A percentile compares a stretch with the other conserved stretches of the same genome.
Evolutionary conservation across 2,888 invertebrate genomes (phyloP).

Genomic region (Syritta pipiens): DNA sequence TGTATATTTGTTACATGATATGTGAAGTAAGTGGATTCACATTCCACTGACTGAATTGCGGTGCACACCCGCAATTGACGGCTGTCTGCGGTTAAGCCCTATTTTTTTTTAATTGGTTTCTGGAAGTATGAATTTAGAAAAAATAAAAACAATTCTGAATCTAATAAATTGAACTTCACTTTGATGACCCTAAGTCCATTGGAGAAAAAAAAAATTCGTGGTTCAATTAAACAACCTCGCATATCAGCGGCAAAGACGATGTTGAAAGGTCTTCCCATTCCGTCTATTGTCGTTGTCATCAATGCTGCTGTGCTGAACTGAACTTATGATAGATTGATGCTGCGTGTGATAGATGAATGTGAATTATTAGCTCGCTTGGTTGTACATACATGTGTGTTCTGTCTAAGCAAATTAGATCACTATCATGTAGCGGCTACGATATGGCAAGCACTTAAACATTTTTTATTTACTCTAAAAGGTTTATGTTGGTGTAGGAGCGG

Average conservation of each 20-base stretch:
- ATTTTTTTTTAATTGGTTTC: neutral
- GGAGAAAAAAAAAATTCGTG: conserved; percentile 40
- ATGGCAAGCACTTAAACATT: conserved; percentile 43
- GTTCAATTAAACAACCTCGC: conserved; percentile 44
- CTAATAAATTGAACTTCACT: conserved; percentile 37
- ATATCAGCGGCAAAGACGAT: neutral
- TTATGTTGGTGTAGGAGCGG: neutral
- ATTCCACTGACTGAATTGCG: conserved; percentile 36
- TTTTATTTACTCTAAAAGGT: conserved; percentile 4
- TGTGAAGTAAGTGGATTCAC: conserved; percentile 46
- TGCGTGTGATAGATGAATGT: conserved; percentile 55
- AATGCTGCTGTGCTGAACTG: conserved; percentile 3
- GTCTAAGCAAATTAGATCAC: conserved; percentile 61
- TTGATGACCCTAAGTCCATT: conserved; percentile 42
- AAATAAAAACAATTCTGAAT: neutral
- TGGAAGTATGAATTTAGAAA: neutral
- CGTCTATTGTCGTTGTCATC: neutral
- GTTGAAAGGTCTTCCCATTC: neutral
- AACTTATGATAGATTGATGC: conserved; percentile 56
- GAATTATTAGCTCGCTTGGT: conserved; percentile 55
- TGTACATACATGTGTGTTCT: conserved; percentile 34
- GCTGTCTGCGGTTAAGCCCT: conserved; percentile 35
- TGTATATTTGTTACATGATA: conserved; percentile 57
- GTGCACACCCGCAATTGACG: conserved; percentile 10
- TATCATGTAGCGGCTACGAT: conserved; percentile 20